Base-by-base conservation (phyloP, 2,888 invertebrate species). In the Linnaemya tessellans region DNA sequence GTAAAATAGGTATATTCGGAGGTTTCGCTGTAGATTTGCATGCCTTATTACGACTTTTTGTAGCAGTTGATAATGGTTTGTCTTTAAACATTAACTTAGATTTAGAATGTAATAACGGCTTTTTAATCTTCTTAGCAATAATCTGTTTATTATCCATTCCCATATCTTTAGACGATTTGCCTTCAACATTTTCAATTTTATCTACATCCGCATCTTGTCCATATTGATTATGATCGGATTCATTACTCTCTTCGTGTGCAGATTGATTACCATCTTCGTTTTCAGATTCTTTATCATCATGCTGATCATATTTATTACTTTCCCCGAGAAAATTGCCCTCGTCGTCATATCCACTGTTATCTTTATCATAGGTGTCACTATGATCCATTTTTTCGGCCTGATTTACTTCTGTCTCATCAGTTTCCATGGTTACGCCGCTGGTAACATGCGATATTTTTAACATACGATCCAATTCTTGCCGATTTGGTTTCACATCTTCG, bases 401-500 rank as follows among this genome's bases (percentile, higher is more conserved):
- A 80, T 35, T 35, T 54, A 46, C 58, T 25, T 79, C 87, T 86
- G 4, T 49, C 71, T 11, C 41, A 78, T 46, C 30, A 22, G 43
- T 22, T 30, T 43, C 85, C 88, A 90, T 88, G 22, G 85, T 87
- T 10, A 89, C 88, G 15, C 90, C 92, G 67, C 90, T 89, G 3
- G 89, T 89, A n/a, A 91, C 88, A 68, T 89, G 89, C 0, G 89
- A 87, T 77, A 92, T 91, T 87, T 90, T 87, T 68, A 92, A 86
- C 58, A 91, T 85, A 1, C 90, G 90, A 87, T 91, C 90, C 8
- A 92, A 87, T 49, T 91, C 91, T 74, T 87, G 83, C 18, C 90
- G 89, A 86, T 90, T 90, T 1, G 92, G 92, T 67, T 92, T 92
- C 3, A 92, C 87, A 85, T 92, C 92, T 62, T 88, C 87, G 4